Evolutionary conservation across 2,113 vertebrate genomes (phyloP).

Genomic region (Tenrec ecaudatus): DNA sequence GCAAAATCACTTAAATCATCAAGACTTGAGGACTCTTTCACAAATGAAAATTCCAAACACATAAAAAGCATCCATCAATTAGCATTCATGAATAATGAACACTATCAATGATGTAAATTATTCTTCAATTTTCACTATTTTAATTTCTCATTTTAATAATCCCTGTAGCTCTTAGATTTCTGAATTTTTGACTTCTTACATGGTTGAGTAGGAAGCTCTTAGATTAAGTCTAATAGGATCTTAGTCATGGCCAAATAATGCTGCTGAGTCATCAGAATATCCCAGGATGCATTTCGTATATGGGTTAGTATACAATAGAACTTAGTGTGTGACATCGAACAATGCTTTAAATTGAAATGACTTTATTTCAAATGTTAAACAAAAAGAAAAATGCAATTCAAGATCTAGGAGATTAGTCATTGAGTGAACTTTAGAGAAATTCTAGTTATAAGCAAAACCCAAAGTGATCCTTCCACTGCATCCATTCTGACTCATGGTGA

Average conservation of each 20-base stretch:
- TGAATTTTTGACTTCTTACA: background rate
- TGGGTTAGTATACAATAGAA: background rate
- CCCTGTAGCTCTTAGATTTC: background rate
- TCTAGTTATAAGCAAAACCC: no score
- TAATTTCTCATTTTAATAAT: background rate
- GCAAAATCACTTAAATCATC: background rate
- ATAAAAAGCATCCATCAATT: background rate
- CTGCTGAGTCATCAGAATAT: background rate
- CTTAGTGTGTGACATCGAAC: background rate
- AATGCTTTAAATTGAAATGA: constrained; percentile 15
- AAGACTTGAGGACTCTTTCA: background rate
- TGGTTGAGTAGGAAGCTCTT: background rate
- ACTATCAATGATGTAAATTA: background rate
- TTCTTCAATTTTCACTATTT: background rate
- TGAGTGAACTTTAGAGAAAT: background rate
- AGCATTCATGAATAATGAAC: background rate
- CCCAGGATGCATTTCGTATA: background rate
- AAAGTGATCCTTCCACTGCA: no score
- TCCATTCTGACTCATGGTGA: no score
- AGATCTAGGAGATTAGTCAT: background rate
- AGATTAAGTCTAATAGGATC: background rate
- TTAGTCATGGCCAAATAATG: background rate
- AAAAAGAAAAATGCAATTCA: background rate
- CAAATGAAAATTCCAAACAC: background rate
- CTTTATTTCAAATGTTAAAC: background rate